Conservation (phyloP, 2,888 invertebrate genomes). For the Zaprionus bogoriensis region DNA sequence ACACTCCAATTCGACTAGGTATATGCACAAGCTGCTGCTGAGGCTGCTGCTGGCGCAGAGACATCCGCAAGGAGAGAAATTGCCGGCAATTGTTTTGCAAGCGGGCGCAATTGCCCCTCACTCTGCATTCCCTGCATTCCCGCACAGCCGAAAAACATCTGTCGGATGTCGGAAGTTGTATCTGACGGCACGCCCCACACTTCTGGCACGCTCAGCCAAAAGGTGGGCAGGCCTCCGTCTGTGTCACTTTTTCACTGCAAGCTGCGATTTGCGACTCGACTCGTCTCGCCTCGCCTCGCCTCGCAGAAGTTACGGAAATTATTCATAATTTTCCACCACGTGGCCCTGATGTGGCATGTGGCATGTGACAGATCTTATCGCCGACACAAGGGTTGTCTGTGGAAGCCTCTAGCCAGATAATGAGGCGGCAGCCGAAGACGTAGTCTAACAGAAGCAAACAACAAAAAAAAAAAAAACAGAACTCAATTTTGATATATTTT, state of each 20-base stretch:
- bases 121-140: conserved; percentile 38
- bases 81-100: conserved; percentile 71
- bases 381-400: conserved; percentile 67
- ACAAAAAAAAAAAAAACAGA: conserved; percentile 18
- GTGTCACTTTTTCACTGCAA: conserved; percentile 65
- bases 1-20: conserved; percentile 25
- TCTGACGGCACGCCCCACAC: conserved; percentile 77
- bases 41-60: conserved; percentile 56
- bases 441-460: conserved; percentile 25
- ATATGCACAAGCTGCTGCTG: conserved; percentile 58
- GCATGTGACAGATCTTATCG: conserved; percentile 48
- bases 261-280: conserved; percentile 60
- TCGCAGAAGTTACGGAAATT: conserved; percentile 74
- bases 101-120: conserved; percentile 57
- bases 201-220: conserved; percentile 33
- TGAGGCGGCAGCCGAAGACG: neutral
- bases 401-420: conserved; percentile 20
- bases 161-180: conserved; percentile 79
- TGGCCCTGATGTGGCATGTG: conserved; percentile 33
- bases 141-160: conserved; percentile 57
- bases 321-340: conserved; percentile 75
- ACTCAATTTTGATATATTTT: conserved; percentile 18
- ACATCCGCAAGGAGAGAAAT: conserved; percentile 64
- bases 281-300: too few relatives aligned
- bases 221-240: conserved; percentile 49